A percentile compares a stretch with the other conserved stretches of the same genome.
phyloP scores from a whole-genome alignment of 1,140 invertebrate genomes.

The Listronotus bonariensis region DNA sequence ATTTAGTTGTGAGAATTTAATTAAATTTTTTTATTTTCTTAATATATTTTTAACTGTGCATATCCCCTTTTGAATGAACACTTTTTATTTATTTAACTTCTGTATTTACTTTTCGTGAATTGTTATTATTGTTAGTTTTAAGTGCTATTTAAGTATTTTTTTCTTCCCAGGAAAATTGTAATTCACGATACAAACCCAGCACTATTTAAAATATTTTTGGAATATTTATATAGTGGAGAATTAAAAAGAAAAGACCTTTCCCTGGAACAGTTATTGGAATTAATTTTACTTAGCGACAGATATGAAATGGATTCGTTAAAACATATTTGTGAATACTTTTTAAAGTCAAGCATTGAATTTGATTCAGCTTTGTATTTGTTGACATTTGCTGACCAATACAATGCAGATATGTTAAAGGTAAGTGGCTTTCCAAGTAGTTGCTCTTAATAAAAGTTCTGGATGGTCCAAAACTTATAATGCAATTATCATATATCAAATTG shows the following conservation, averaged over 20 bases:
- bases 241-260: constrained; percentile 58
- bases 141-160: background rate
- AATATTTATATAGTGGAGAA: constrained; percentile 69
- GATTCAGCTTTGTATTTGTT: constrained; percentile 69
- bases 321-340: constrained; percentile 64
- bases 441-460: too few relatives aligned
- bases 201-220: constrained; percentile 66
- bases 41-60: too few relatives aligned
- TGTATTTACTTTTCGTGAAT: too few relatives aligned
- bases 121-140: too few relatives aligned
- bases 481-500: too few relatives aligned
- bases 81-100: too few relatives aligned
- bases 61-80: too few relatives aligned
- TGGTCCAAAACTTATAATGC: too few relatives aligned
- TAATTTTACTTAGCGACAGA: constrained; percentile 65
- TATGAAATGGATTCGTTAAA: constrained; percentile 65
- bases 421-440: too few relatives aligned
- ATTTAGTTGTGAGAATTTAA: too few relatives aligned
- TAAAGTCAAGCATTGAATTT: constrained; percentile 64
- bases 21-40: too few relatives aligned
- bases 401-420: constrained; percentile 65
- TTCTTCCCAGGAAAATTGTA: constrained; percentile 64
- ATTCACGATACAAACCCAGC: constrained; percentile 68
- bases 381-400: constrained; percentile 70
- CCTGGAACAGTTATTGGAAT: constrained; percentile 67